These are phyloP conservation scores for Pseudorhiza aurosa DNA, from an alignment of 30 jellyfish, hydroid and myxozoan genomes.

Conservation along the genomic window DNA sequence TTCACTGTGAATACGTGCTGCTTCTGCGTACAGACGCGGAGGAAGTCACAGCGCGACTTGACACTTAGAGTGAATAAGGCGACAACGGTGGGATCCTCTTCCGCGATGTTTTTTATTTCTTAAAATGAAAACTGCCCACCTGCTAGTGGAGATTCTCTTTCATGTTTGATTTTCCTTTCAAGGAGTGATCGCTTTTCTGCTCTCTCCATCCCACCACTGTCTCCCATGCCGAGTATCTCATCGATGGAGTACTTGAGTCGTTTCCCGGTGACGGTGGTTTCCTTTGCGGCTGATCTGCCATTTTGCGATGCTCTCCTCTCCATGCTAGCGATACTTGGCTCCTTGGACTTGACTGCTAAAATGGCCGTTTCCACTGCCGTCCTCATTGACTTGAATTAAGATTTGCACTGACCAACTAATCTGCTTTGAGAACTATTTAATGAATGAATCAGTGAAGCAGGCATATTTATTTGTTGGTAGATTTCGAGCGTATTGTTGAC, in stretches of 20 bases:
- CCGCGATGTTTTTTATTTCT: not conserved
- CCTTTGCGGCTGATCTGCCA: slow-evolving; percentile 14
- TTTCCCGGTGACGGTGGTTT: slow-evolving; percentile 24
- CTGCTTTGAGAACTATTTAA: slow-evolving; percentile 70
- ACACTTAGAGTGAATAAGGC: too few species aligned
- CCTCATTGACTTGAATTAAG: slow-evolving; percentile 51
- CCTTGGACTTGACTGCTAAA: slow-evolving; percentile 34
- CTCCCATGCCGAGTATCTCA: slow-evolving; percentile 63
- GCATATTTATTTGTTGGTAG: slow-evolving; percentile 65
- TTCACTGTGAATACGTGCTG: too few species aligned
- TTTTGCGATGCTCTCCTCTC: slow-evolving; percentile 52
- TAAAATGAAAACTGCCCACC: slow-evolving; percentile 34
- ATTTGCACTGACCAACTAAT: slow-evolving; percentile 73
- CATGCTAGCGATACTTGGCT: slow-evolving; percentile 27
- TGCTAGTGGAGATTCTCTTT: slow-evolving; percentile 18
- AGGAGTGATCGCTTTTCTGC: slow-evolving; percentile 9
- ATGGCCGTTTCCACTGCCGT: slow-evolving; percentile 60
- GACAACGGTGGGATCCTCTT: too few species aligned
- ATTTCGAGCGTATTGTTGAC: slow-evolving; percentile 67
- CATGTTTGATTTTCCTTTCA: slow-evolving; percentile 12
- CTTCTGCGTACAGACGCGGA: too few species aligned
- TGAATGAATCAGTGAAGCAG: slow-evolving; percentile 73
- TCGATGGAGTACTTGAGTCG: slow-evolving; percentile 68
- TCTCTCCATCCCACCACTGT: slow-evolving; percentile 16
- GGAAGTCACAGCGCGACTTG: too few species aligned